Evolutionary conservation across 2,888 invertebrate species (phyloP).

Genomic region (Clitarchus hookeri): DNA sequence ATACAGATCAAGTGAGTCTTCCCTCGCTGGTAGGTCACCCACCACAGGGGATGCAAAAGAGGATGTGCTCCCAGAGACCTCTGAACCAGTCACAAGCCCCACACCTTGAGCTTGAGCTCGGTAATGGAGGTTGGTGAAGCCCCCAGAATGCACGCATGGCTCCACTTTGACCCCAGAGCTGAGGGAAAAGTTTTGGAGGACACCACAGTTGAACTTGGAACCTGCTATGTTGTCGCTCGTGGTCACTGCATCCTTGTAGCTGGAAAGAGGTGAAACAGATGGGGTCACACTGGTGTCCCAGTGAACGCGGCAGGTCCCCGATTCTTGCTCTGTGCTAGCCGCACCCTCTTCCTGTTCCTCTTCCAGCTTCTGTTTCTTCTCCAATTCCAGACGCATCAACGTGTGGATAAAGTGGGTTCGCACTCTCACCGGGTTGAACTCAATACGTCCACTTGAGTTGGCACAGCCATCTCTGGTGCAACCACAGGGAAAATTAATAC

Average conservation of each 20-base stretch:
- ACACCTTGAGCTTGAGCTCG: constrained; percentile 57
- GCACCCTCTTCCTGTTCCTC: constrained; percentile 33
- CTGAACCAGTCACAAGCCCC: constrained; percentile 47
- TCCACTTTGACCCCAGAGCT: constrained; percentile 63
- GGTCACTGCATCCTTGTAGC: constrained; percentile 23
- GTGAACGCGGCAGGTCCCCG: constrained; percentile 27
- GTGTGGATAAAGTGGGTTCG: constrained; percentile 97
- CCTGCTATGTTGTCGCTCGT: constrained; percentile 15
- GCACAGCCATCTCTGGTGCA: constrained; percentile 93
- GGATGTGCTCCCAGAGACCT: constrained; percentile 46
- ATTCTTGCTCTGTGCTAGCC: constrained; percentile 20
- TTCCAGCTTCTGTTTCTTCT: constrained; percentile 70
- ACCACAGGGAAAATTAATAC: constrained; percentile 95
- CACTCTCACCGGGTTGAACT: constrained; percentile 94
- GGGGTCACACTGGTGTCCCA: constrained; percentile 33
- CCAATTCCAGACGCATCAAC: constrained; percentile 87
- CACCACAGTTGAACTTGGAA: constrained; percentile 35
- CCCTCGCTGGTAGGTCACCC: constrained; percentile 56
- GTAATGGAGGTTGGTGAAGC: constrained; percentile 71
- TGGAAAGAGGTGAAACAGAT: background rate
- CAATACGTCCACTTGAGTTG: constrained; percentile 90
- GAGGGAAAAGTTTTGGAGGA: constrained; percentile 42
- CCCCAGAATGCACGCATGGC: constrained; percentile 67
- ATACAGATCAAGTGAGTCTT: constrained; percentile 65
- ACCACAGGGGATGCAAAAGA: constrained; percentile 45